A percentile compares a stretch with the other conserved stretches of the same genome.
phyloP scores from a whole-genome alignment of 2,797 vertebrate species.

The Pyrocephalus nanus region DNA sequence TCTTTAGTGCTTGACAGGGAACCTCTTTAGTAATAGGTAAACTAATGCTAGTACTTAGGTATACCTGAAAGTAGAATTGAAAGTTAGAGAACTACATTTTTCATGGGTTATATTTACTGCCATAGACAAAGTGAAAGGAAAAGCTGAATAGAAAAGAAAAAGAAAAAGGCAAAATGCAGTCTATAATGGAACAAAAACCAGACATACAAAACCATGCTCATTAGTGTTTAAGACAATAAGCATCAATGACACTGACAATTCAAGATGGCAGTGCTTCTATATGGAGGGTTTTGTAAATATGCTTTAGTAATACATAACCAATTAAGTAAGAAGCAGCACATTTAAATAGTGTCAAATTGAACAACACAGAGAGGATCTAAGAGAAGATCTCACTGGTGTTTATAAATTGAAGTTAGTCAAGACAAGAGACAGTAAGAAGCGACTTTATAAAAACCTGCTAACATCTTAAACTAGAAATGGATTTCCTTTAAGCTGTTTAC shows the following conservation, averaged over 20 bases:
- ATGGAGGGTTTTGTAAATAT: conserved; percentile 1
- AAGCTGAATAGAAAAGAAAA: background rate
- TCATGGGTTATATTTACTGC: background rate
- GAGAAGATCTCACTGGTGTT: background rate
- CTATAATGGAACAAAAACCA: conserved; percentile 39
- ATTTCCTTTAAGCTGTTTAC: background rate
- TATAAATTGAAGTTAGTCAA: conserved; percentile 5
- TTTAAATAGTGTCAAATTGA: background rate
- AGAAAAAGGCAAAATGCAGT: background rate
- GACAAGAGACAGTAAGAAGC: background rate
- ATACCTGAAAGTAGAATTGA: background rate
- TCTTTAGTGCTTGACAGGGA: background rate
- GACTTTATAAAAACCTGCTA: background rate
- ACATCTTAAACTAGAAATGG: background rate
- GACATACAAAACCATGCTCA: conserved; percentile 40
- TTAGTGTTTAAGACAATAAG: conserved; percentile 66
- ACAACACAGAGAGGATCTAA: background rate
- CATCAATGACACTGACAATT: conserved; percentile 74
- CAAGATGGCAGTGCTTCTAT: background rate
- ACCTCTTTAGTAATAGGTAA: background rate
- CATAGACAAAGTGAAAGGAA: background rate
- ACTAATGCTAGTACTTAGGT: background rate
- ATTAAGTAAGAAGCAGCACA: background rate
- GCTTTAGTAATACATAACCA: background rate
- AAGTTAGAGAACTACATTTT: background rate